These are phyloP conservation scores for Pithys albifrons DNA, from an alignment of 2,113 vertebrate species.

Conservation along the genomic window DNA sequence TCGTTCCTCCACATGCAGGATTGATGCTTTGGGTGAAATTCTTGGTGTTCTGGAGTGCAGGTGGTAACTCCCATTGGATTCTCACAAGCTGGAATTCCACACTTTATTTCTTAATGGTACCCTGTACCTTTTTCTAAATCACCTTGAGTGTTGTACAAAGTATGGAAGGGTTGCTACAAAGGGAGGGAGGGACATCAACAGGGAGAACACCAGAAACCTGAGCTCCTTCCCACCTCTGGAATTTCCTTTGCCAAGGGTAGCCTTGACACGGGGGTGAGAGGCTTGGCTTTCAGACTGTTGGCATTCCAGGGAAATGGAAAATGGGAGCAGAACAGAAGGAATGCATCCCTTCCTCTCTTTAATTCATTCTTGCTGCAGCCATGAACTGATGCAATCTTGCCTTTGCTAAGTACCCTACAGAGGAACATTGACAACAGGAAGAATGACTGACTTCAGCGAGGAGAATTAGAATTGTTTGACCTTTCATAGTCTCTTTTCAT, in stretches of 20 bases:
- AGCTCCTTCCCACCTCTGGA: not conserved
- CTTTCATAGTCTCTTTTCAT: slow-evolving; percentile 54
- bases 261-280: not conserved
- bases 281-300: not conserved
- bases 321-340: not conserved
- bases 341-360: not conserved
- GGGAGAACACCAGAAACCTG: too few relatives aligned
- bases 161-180: not conserved
- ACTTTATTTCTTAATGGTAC: not conserved
- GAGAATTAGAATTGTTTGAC: slow-evolving; percentile 45
- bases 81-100: not conserved
- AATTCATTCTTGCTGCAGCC: not conserved
- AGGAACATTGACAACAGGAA: not conserved
- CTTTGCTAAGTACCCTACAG: not conserved
- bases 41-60: not conserved
- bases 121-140: not conserved
- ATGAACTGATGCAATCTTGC: not conserved
- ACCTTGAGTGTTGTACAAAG: accelerated
- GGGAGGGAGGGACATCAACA: not conserved
- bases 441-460: slow-evolving; percentile 15
- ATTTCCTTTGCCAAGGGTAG: not conserved
- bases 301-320: not conserved
- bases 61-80: not conserved
- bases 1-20: not conserved
- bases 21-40: not conserved